phyloP scores from a whole-genome alignment of 2,113 vertebrate species.

The Mustelus asterias region DNA sequence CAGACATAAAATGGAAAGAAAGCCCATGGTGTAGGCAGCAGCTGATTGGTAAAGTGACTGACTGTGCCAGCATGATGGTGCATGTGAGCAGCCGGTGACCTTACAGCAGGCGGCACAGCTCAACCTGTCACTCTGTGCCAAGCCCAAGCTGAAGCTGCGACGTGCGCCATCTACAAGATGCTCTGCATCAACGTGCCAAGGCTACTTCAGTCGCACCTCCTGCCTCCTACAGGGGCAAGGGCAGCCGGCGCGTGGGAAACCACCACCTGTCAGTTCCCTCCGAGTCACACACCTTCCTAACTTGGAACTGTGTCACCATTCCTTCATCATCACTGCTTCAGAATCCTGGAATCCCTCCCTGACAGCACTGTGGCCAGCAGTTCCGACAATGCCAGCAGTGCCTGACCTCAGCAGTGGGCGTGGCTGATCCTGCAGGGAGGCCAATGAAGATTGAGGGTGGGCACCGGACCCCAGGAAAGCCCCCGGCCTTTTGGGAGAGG shows the following conservation, averaged over 20 bases:
- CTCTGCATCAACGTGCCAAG: neutral
- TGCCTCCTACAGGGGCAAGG: neutral
- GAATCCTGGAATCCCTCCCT: too few relatives aligned
- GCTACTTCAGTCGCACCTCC: neutral
- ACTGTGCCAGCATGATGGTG: neutral
- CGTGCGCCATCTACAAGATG: too few relatives aligned
- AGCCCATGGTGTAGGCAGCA: neutral
- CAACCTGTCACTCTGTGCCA: neutral
- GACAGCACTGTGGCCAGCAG: neutral
- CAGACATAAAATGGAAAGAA: neutral
- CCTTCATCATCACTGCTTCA: neutral
- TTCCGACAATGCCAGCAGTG: too few relatives aligned
- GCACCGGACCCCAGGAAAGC: too few relatives aligned
- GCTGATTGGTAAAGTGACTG: neutral
- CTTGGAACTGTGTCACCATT: neutral
- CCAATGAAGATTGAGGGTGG: too few relatives aligned
- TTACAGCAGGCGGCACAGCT: neutral
- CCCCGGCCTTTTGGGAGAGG: too few relatives aligned
- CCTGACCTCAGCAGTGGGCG: too few relatives aligned
- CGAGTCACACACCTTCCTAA: neutral
- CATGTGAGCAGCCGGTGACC: neutral
- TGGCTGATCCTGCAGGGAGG: too few relatives aligned
- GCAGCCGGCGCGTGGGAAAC: neutral
- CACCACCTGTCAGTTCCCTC: neutral
- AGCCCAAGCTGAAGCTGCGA: too few relatives aligned